Conservation (phyloP, 2,113 vertebrate species). For the Istiophorus platypterus region DNA sequence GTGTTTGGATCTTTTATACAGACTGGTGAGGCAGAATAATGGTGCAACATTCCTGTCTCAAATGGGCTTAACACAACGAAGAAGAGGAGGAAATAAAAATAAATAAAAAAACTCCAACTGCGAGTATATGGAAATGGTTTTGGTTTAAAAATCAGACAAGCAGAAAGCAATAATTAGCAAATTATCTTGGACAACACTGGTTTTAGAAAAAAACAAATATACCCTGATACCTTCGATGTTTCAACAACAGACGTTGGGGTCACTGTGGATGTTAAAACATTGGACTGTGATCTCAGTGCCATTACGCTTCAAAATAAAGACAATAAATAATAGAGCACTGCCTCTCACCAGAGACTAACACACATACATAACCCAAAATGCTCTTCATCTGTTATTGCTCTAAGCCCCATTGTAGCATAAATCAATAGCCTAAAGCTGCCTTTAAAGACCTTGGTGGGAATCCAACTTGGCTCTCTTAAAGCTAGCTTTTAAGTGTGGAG, state of each 20-base stretch:
- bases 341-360: background rate
- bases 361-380: constrained; percentile 8
- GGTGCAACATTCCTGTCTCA: too few relatives aligned
- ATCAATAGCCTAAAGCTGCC: constrained; percentile 46
- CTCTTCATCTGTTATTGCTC: constrained; percentile 24
- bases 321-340: constrained; percentile 34
- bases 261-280: constrained; percentile 28
- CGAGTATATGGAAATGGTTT: too few relatives aligned
- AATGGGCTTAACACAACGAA: too few relatives aligned
- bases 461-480: constrained; percentile 31
- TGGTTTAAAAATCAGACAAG: too few relatives aligned
- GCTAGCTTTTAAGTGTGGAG: constrained; percentile 19
- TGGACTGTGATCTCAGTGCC: constrained; percentile 6
- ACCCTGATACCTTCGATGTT: too few relatives aligned
- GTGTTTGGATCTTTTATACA: too few relatives aligned
- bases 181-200: too few relatives aligned
- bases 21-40: too few relatives aligned
- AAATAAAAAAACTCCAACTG: too few relatives aligned
- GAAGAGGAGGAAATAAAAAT: too few relatives aligned
- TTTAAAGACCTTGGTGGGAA: constrained; percentile 42
- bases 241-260: constrained; percentile 6
- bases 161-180: too few relatives aligned
- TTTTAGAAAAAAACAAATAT: too few relatives aligned
- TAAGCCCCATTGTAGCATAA: constrained; percentile 30
- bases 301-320: constrained; percentile 11